These are phyloP conservation scores for Ellobius talpinus DNA, from an alignment of 2,113 vertebrate genomes.

Conservation along the genomic window DNA sequence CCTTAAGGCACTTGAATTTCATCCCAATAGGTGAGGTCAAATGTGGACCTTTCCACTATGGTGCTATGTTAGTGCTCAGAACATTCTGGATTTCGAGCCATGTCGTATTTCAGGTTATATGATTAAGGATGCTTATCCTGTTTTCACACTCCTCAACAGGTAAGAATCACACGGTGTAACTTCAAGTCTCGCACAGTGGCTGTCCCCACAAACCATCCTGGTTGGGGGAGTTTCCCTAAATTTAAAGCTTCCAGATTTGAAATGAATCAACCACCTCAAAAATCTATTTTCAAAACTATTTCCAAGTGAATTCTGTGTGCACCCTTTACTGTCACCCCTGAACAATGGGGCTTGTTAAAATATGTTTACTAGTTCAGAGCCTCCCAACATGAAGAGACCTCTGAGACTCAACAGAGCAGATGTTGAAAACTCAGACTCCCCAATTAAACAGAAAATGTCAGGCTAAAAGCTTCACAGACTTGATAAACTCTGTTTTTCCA, in stretches of 20 bases:
- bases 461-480: slow-evolving; percentile 83
- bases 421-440: slow-evolving; percentile 77
- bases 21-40: background rate
- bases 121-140: background rate
- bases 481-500: slow-evolving; percentile 71
- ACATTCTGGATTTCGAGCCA: background rate
- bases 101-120: background rate
- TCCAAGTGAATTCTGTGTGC: slow-evolving; percentile 48
- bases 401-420: slow-evolving; percentile 81
- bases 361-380: slow-evolving; percentile 71
- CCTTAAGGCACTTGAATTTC: background rate
- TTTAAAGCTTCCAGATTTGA: slow-evolving; percentile 53
- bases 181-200: background rate
- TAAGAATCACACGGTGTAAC: too few relatives aligned
- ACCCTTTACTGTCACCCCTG: slow-evolving; percentile 52
- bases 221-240: background rate
- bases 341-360: slow-evolving; percentile 68
- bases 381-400: slow-evolving; percentile 77
- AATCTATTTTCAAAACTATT: slow-evolving; percentile 41
- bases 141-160: too few relatives aligned
- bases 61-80: background rate
- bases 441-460: slow-evolving; percentile 84
- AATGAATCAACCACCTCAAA: slow-evolving; percentile 35
- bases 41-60: background rate
- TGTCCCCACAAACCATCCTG: background rate